Conservation (phyloP, 2,113 vertebrate species). For the Mandrillus leucophaeus region DNA sequence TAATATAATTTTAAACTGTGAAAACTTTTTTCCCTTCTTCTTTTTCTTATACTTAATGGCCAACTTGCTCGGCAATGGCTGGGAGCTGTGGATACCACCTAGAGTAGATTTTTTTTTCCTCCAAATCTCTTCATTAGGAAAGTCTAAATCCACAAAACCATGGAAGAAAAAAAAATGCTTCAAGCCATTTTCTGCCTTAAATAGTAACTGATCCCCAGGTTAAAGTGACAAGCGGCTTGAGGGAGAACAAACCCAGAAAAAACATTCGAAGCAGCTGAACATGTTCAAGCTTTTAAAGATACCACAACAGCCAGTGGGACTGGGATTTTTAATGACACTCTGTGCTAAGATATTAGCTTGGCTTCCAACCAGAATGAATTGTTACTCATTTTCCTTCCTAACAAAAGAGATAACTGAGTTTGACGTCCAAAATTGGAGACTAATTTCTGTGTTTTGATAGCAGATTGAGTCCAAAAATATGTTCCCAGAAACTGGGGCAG, state of each 20-base stretch:
- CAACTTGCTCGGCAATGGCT: conserved; percentile 56
- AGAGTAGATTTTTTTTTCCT: conserved; percentile 45
- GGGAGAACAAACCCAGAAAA: background rate
- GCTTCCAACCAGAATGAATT: conserved; percentile 58
- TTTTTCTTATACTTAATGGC: conserved; percentile 71
- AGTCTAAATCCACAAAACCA: conserved; percentile 20
- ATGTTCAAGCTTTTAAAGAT: conserved; percentile 62
- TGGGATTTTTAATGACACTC: conserved; percentile 59
- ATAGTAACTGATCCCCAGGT: conserved; percentile 69
- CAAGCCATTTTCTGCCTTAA: conserved; percentile 68
- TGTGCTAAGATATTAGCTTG: conserved; percentile 47
- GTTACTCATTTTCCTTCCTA: conserved; percentile 63
- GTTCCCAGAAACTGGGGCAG: background rate
- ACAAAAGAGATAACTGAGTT: conserved; percentile 68
- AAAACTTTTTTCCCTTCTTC: conserved; percentile 59
- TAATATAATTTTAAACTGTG: conserved; percentile 82
- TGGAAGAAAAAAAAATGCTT: conserved; percentile 62
- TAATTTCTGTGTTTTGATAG: conserved; percentile 75
- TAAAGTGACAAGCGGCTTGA: background rate
- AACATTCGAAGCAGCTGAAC: conserved; percentile 25
- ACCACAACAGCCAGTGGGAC: background rate
- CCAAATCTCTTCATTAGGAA: conserved; percentile 71
- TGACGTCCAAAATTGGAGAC: conserved; percentile 63
- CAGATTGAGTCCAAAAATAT: conserved; percentile 58
- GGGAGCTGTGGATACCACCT: conserved; percentile 54